Base-by-base conservation (phyloP, 35 echinoderm and acorn worm genomes). In the Apostichopus japonicus region DNA sequence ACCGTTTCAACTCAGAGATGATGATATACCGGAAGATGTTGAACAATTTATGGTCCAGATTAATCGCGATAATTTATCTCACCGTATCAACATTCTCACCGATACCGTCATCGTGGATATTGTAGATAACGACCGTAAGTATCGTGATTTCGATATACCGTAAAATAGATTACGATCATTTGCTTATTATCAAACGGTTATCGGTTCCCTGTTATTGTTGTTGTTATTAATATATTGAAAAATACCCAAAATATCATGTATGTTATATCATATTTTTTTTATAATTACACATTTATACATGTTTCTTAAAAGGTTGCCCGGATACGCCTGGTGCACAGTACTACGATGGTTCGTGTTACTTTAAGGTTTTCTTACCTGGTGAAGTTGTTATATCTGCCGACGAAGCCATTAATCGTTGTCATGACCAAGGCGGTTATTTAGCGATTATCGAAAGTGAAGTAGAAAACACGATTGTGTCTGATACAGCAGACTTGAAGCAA, bases 61-160 rank as follows among this genome's bases (percentile, higher is more conserved):
- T 8, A 63, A 89, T 13, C 86, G 72, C 51, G 17, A 15, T 14
- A 53, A 16, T 56, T 23, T 89, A 51, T 89, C 86, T 53, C 62
- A 61, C 1, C 61, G 14, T 19, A 23, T 89, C 10, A 73, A 89
- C 67, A 19, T 89, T 72, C 86, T 89, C 27, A 72, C 86, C 17
- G 86, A 89, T 44, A 89, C 56, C 16, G 86, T 73, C 25, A 72
- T 89, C 2, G 86, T 89, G 16, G 86, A 89, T 11, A 89, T 89
- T 21, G 63, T 89, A 9, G 86, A 89, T 72, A 44, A 89, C 61
- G 86, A 89, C 63, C 86, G 86, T 89, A 89, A 59, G 86, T 89
- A 61, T 61, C 57, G 13, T 5, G 7, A 13, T 61, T 61, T 61
- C 57, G 7, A 61, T 61, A 9, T 5, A 10, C 7, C 57, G 57